These are phyloP conservation scores for Oryzias sinensis DNA, from an alignment of 2,797 vertebrate species.

Conservation along the genomic window DNA sequence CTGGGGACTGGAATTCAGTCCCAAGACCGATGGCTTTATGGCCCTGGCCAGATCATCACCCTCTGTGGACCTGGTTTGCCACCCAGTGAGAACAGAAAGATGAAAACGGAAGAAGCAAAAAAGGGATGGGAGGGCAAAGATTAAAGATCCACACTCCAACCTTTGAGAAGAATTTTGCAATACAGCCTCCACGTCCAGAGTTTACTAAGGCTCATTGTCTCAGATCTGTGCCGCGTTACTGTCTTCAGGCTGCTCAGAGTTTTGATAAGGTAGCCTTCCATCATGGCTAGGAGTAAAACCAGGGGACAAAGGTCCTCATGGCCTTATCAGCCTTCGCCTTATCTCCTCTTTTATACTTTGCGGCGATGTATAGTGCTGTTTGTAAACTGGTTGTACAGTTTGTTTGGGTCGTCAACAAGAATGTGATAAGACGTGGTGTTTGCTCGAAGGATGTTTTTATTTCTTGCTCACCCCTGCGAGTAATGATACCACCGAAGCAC, in stretches of 20 bases:
- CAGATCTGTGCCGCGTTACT: constrained; percentile 54
- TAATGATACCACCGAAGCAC: constrained; percentile 17
- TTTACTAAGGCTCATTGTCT: constrained; percentile 49
- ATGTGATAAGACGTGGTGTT: constrained; percentile 24
- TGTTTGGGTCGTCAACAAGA: constrained; percentile 38
- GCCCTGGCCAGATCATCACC: constrained; percentile 64
- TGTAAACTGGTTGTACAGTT: constrained; percentile 60
- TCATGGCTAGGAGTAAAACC: constrained; percentile 44
- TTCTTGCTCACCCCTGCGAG: constrained; percentile 29
- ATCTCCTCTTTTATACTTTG: constrained; percentile 60
- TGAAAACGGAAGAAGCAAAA: constrained; percentile 24
- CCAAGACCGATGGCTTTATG: constrained; percentile 71
- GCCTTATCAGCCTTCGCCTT: constrained; percentile 57
- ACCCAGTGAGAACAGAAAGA: constrained; percentile 50
- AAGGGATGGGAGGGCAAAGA: constrained; percentile 42
- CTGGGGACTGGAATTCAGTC: constrained; percentile 65
- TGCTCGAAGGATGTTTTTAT: constrained; percentile 16
- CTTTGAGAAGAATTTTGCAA: constrained; percentile 71
- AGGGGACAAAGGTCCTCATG: constrained; percentile 70
- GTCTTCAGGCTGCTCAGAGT: constrained; percentile 29
- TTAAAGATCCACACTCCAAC: constrained; percentile 75
- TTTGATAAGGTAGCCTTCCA: constrained; percentile 59
- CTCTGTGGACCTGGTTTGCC: constrained; percentile 74
- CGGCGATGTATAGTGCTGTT: constrained; percentile 54
- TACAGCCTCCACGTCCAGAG: constrained; percentile 35